Percentiles rank a stretch among this genome's conserved stretches.
Conservation (phyloP, 2,797 vertebrate genomes). For the Potorous gilbertii region DNA sequence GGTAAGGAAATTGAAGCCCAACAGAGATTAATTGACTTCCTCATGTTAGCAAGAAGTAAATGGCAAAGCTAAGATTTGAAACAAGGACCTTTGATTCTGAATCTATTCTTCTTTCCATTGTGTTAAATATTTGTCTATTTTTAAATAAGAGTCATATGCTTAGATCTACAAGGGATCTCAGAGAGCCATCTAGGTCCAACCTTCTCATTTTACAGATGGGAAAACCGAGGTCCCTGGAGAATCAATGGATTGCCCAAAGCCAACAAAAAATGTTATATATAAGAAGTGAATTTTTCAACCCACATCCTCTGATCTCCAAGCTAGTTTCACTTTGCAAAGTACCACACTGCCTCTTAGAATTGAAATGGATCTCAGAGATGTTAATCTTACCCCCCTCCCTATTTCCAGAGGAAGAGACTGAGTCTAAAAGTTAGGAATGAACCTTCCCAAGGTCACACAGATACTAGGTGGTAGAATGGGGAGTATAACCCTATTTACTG, state of each 20-base stretch:
- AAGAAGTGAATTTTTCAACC: neutral
- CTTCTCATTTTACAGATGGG: neutral
- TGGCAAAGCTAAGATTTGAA: neutral
- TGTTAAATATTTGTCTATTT: neutral
- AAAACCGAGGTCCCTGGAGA: neutral
- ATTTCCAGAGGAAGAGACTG: neutral
- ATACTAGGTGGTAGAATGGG: neutral
- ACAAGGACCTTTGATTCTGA: neutral
- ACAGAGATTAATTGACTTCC: neutral
- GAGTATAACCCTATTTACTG: neutral
- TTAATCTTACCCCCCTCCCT: neutral
- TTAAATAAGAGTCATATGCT: neutral
- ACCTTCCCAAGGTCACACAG: neutral
- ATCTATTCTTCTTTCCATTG: neutral
- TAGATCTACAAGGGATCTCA: neutral
- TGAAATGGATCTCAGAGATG: neutral
- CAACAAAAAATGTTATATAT: neutral
- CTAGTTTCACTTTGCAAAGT: neutral
- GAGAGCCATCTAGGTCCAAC: neutral
- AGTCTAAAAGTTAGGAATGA: neutral
- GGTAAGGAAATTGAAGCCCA: slow-evolving; percentile 53
- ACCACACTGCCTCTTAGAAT: neutral
- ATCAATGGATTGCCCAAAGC: neutral
- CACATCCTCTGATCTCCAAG: neutral
- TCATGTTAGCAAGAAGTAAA: neutral